A percentile compares a stretch with the other conserved stretches of the same genome.
Evolutionary conservation across 2,113 vertebrate species (phyloP).

Genomic region (Neodon shergylaensis): DNA sequence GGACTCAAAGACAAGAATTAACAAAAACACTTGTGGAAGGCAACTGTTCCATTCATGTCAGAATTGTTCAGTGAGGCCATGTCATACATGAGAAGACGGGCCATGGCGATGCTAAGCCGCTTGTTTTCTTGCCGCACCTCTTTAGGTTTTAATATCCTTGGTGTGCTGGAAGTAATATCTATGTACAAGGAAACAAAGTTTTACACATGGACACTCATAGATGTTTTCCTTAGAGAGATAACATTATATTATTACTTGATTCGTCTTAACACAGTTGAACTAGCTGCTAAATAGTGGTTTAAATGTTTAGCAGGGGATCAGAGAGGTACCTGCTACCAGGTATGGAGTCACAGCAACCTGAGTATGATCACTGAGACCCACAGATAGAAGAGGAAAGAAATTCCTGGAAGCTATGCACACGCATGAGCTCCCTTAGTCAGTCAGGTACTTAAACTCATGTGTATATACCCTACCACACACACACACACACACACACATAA

Average conservation of each 20-base stretch:
- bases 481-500: not conserved
- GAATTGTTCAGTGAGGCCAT: not conserved
- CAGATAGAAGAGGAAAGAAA: not conserved
- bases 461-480: not conserved
- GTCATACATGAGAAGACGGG: not conserved
- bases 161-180: not conserved
- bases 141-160: not conserved
- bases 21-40: not conserved
- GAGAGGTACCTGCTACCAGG: not conserved
- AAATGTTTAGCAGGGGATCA: not conserved
- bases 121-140: not conserved
- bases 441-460: not conserved
- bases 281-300: not conserved
- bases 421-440: not conserved
- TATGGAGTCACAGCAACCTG: not conserved
- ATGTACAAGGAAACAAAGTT: not conserved
- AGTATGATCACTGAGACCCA: not conserved
- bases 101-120: not conserved
- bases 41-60: not conserved
- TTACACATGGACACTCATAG: not conserved
- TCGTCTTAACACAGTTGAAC: not conserved
- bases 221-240: not conserved
- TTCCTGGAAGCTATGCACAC: not conserved
- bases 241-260: not conserved
- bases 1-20: not conserved